Base-by-base conservation (phyloP, 2,113 vertebrate genomes). In the Actenoides hombroni region DNA sequence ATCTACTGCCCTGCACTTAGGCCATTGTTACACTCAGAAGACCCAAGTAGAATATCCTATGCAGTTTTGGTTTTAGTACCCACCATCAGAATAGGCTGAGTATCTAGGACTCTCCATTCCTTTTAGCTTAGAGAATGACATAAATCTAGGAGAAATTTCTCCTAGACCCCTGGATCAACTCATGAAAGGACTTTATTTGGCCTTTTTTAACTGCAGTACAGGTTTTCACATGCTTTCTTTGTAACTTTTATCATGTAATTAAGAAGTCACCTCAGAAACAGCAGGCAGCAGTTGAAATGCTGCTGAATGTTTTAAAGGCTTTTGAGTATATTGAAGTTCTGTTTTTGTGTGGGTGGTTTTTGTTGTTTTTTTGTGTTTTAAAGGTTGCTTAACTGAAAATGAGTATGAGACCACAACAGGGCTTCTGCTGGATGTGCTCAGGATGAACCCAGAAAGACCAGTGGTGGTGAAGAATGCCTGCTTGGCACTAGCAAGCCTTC, bases 401-500 rank as follows among this genome's bases (percentile, higher is more conserved):
- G 93, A 97, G 4, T 95, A 71, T 8, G 98, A 98, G 28, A 59
- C 95, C 3, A 93, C 89, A 70, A 92, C 67, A 17, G 40, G 14
- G 0, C 93, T 98, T 60, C 10, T 98, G 14, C 82, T 98, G 81
- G 89, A 63, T 23, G 97, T 76, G 2, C 17, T 98, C 21, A 94
- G 68, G 48, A 80, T 71, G 49, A 91, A 97, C 75, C 93, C 35
- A 37, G 74, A 73, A 71, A 92, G 97, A 14, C 80, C 88, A 10
- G 29, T 88, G 46, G 71, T 98, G 77, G 97, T 98, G 44, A 98
- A 97, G 69, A 98, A 97, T 0, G 90, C 92, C 46, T 97, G 74
- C 61, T 94, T 97, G 40, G 97, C 97, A 2, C 79, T 98, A 94
- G 96, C 97, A 82, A 97, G 96, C 83, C 97, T 99, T 4, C 39